Conservation (phyloP, 1,140 invertebrate genomes). For the Drosophila subobscura region DNA sequence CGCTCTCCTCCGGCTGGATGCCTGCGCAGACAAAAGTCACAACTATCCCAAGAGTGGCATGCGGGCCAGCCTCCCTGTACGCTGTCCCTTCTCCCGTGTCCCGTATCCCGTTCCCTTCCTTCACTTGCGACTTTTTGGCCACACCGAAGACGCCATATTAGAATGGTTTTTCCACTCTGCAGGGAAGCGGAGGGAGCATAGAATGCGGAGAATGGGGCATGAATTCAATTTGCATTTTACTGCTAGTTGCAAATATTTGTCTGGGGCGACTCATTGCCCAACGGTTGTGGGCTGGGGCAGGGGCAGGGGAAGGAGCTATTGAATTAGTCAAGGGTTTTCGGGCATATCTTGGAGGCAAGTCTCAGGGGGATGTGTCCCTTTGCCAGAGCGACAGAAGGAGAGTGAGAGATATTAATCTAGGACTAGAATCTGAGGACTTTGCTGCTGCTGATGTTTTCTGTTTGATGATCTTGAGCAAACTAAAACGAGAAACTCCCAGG, state of each 20-base stretch:
- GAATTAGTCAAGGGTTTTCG: constrained; percentile 57
- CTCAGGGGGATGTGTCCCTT: background rate
- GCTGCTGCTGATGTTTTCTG: background rate
- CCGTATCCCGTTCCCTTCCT: constrained; percentile 14
- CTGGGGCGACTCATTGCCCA: constrained; percentile 15
- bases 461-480: constrained; percentile 19
- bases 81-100: constrained; percentile 6
- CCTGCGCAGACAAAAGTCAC: constrained; percentile 72
- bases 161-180: constrained; percentile 25
- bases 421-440: background rate
- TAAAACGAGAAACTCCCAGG: constrained; percentile 8
- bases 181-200: background rate
- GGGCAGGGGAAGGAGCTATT: constrained; percentile 58
- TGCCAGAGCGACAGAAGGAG: too few relatives aligned
- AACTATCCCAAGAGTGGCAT: constrained; percentile 72
- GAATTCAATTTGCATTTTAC: constrained; percentile 78
- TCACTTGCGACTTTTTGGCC: constrained; percentile 65
- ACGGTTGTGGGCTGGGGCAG: background rate
- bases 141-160: constrained; percentile 76
- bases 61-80: constrained; percentile 22
- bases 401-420: constrained; percentile 33
- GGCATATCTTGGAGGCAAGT: constrained; percentile 21
- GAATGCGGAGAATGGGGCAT: background rate
- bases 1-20: constrained; percentile 11
- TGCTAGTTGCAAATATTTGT: constrained; percentile 75